Conservation (phyloP, 2,113 vertebrate genomes). For the Pao palembangensis region DNA sequence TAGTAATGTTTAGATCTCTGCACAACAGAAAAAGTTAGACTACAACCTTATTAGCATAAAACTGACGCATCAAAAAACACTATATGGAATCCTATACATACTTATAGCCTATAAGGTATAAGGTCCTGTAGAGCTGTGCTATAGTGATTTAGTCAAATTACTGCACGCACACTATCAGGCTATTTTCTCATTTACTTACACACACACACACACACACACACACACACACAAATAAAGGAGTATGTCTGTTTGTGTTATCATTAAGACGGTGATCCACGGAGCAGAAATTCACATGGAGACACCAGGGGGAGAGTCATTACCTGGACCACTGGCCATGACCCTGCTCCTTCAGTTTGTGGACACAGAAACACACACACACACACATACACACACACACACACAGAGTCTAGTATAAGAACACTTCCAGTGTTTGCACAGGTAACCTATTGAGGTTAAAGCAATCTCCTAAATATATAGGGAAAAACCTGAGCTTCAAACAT, state of each 20-base stretch:
- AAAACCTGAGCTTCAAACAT: too few species aligned
- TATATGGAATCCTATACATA: slow-evolving; percentile 50
- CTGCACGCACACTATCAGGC: slow-evolving; percentile 30
- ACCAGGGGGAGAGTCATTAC: slow-evolving; percentile 82
- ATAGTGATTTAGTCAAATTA: slow-evolving; percentile 35
- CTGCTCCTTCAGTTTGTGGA: slow-evolving; percentile 73
- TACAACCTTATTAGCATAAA: slow-evolving; percentile 46
- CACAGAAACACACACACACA: background rate
- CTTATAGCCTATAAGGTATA: slow-evolving; percentile 39
- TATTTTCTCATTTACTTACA: background rate
- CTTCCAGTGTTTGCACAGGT: too few species aligned
- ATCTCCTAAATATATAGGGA: too few species aligned
- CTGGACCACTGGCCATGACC: slow-evolving; percentile 87
- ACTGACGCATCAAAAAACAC: slow-evolving; percentile 46
- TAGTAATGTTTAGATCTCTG: background rate
- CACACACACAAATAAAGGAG: slow-evolving; percentile 11
- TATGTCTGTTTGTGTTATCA: slow-evolving; percentile 41
- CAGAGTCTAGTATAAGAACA: background rate
- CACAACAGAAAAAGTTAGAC: slow-evolving; percentile 27
- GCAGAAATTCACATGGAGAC: slow-evolving; percentile 55
- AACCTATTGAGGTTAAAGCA: too few species aligned
- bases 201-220: slow-evolving; percentile 24
- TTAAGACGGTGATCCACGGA: slow-evolving; percentile 56
- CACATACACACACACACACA: slow-evolving; percentile 11
- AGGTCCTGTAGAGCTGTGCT: slow-evolving; percentile 26